phyloP scores from a whole-genome alignment of 2,797 vertebrate species.

The Aphelocoma californica region DNA sequence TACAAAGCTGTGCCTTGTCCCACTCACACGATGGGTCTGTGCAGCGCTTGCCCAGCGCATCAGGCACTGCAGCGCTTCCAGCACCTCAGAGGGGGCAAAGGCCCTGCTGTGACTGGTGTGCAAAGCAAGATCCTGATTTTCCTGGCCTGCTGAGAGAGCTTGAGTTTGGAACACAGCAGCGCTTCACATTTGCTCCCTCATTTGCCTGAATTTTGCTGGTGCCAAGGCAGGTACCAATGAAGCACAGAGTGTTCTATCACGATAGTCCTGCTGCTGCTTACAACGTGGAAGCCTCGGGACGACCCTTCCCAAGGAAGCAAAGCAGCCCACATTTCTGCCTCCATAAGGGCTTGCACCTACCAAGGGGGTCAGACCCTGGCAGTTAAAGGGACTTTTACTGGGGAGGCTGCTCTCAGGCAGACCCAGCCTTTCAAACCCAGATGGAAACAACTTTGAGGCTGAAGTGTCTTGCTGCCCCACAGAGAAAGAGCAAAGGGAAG shows the following conservation, averaged over 20 bases:
- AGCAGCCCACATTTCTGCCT: neutral
- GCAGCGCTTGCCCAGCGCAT: neutral
- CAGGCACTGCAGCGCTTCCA: neutral
- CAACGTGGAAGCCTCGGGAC: neutral
- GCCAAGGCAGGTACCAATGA: accelerated
- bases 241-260: neutral
- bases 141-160: accelerated
- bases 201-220: neutral
- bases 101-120: neutral
- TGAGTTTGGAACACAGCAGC: neutral
- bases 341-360: neutral
- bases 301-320: neutral
- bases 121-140: neutral
- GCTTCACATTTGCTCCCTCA: neutral
- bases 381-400: neutral
- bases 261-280: neutral
- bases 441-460: neutral
- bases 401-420: neutral
- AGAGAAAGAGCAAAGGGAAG: slow-evolving; percentile 8
- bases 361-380: neutral
- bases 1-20: slow-evolving; percentile 19
- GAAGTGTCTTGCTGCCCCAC: neutral
- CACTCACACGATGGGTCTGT: accelerated
- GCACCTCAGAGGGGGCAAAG: neutral
- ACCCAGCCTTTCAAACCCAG: neutral